These are phyloP conservation scores for Pandemis corylana DNA, from an alignment of 2,888 invertebrate species.

Conservation along the genomic window DNA sequence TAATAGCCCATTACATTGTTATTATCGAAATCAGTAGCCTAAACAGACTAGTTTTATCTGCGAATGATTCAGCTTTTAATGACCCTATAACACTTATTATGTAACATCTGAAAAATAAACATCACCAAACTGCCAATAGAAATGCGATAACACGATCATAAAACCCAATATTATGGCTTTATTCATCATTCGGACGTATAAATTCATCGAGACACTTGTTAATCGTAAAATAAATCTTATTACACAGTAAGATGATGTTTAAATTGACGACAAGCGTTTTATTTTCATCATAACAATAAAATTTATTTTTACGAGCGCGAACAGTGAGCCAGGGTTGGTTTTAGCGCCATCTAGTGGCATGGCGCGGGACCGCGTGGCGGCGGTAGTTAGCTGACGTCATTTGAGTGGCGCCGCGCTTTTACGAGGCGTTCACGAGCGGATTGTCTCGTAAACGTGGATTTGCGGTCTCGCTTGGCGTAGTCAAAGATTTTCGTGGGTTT, in stretches of 20 bases:
- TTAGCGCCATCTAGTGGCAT: constrained; percentile 74
- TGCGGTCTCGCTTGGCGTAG: constrained; percentile 51
- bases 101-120: constrained; percentile 67
- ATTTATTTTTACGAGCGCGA: constrained; percentile 81
- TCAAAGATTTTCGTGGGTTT: constrained; percentile 38
- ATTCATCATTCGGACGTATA: constrained; percentile 82
- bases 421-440: constrained; percentile 73
- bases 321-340: constrained; percentile 57
- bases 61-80: constrained; percentile 56
- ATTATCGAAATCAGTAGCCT: constrained; percentile 41
- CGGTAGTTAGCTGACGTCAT: constrained; percentile 63
- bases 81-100: constrained; percentile 59
- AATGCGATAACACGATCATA: constrained; percentile 76
- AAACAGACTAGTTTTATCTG: constrained; percentile 55
- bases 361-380: constrained; percentile 60
- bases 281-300: constrained; percentile 85
- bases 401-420: constrained; percentile 63
- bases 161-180: constrained; percentile 80
- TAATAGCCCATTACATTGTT: constrained; percentile 34
- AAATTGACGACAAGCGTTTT: constrained; percentile 85
- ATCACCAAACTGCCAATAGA: constrained; percentile 73
- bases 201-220: constrained; percentile 85
- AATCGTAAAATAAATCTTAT: constrained; percentile 85
- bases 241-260: constrained; percentile 83
- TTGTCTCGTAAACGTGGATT: constrained; percentile 70